Evolutionary conservation across 2,888 invertebrate species (phyloP), one percentile per base, ranked within the genome.

Genomic region (Brachyptera putata): DNA sequence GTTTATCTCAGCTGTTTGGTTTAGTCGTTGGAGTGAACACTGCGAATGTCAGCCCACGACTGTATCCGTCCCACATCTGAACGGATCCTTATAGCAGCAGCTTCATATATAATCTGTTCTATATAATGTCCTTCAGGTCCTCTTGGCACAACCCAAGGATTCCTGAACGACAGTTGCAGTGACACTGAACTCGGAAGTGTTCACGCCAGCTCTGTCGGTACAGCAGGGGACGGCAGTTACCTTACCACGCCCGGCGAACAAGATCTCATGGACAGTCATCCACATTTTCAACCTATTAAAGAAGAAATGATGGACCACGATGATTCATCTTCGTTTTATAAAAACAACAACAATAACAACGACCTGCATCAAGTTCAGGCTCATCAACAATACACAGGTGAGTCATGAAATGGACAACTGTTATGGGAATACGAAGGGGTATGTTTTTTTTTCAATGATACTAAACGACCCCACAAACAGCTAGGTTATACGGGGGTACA

Each of bases 131-230:
- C n/a, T n/a, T n/a, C 53, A 53, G 53, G 53, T 53, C 53, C 53
- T 18, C 18, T 21, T 5, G 53, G 53, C 2, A 53, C 36, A 21
- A 53, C 53, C 13, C 26, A 60, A 4, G 57, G 62, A 16, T 79
- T 76, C 68, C 72, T 77, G 66, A 77, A 77, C 65, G 78, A 79
- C 69, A 78, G 78, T 67, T 77, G 79, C 67, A 77, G 77, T 64
- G 78, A 78, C 67, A 76, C 76, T 7, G 77, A 77, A 66, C 74
- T 73, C 49, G 70, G 71, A 7, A 74, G 74, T 55, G 41, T 16
- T 14, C 24, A 13, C 43, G n/a, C 55, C 18, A 24, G 41, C 55
- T 53, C 53, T 14, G n/a, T 18, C 39, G 59, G 59, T 5, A 46
- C 60, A 3, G 43, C 46, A 18, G 57, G 24, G 36, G 60, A 57